Evolutionary conservation across 2,797 vertebrate genomes (phyloP), one percentile per base, ranked within the genome.

Genomic region (Phylloscopus collybita): DNA sequence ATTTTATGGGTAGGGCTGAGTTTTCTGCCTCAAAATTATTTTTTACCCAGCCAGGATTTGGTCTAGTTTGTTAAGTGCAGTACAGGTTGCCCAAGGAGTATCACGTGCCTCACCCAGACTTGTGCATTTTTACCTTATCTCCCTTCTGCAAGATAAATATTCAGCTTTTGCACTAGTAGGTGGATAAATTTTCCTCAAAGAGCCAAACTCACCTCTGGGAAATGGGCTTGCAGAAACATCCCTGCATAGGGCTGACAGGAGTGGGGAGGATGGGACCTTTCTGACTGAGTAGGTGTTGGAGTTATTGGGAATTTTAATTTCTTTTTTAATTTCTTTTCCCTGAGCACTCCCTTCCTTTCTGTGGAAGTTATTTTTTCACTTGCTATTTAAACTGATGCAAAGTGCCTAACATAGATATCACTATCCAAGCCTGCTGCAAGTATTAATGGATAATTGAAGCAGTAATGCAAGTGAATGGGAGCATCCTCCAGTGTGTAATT

Each of bases 361-460:
- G 16, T 64, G 23, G 13, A 67, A 86, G 42, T 56, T 85, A 36
- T 65, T 61, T 85, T 90, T 80, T 36, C 71, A 16, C 27, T 54
- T 69, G 38, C 51, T 91, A 19, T 67, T 92, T 75, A 47, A 73
- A 49, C 30, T 21, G 82, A 78, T 83, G 65, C 29, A n/a, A 74
- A 92, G 30, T 40, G 42, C 34, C 32, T 50, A 47, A 64, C n/a
- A 42, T 6, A 67, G 47, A 40, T 10, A 30, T 42, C 50, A 45
- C 16, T 42, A 47, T 59, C 51, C 7, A 27, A 38, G 29, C 45
- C 23, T 67, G 29, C 56, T 92, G 72, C 44, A 65, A 56, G 17
- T 80, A 87, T 85, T 86, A 87, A 76, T 72, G 66, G 90, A 19
- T 82, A 86, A 86, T 42, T 80, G 86, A 79, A 92, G 30, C 49